Percentiles rank a stretch among this genome's conserved stretches.
Evolutionary conservation across 2,797 vertebrate genomes (phyloP).

Genomic region (Euphonia xanthogaster): DNA sequence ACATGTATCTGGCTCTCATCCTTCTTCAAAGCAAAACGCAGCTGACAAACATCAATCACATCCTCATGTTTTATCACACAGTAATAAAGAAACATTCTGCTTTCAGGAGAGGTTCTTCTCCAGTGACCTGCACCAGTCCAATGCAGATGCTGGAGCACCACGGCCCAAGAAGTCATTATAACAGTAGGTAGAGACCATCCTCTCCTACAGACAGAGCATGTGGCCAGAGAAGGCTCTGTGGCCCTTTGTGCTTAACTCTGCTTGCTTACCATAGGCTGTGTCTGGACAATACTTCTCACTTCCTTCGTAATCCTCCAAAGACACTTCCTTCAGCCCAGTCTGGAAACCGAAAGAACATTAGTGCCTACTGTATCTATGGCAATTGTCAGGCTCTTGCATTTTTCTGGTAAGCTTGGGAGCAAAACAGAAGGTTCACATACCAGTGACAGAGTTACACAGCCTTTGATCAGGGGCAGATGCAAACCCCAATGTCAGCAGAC

Average conservation of each 20-base stretch:
- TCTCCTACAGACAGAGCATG: not conserved
- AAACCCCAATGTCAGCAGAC: not conserved
- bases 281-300: conserved; percentile 85
- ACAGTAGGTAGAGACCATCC: not conserved
- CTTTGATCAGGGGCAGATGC: not conserved
- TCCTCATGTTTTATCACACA: not conserved
- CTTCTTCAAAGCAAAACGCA: conserved; percentile 29
- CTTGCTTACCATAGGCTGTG: conserved; percentile 85
- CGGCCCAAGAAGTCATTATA: not conserved
- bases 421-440: not conserved
- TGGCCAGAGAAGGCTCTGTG: not conserved
- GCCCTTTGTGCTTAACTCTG: not conserved
- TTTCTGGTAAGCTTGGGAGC: not conserved
- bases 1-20: not conserved
- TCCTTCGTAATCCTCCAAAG: conserved; percentile 76
- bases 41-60: conserved; percentile 19
- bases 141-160: not conserved
- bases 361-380: not conserved
- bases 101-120: not conserved
- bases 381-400: not conserved
- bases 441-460: not conserved
- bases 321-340: conserved; percentile 77
- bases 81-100: not conserved
- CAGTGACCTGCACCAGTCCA: not conserved
- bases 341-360: conserved; percentile 53